Conservation (phyloP, 2,797 vertebrate genomes). For the Vespertilio murinus region DNA sequence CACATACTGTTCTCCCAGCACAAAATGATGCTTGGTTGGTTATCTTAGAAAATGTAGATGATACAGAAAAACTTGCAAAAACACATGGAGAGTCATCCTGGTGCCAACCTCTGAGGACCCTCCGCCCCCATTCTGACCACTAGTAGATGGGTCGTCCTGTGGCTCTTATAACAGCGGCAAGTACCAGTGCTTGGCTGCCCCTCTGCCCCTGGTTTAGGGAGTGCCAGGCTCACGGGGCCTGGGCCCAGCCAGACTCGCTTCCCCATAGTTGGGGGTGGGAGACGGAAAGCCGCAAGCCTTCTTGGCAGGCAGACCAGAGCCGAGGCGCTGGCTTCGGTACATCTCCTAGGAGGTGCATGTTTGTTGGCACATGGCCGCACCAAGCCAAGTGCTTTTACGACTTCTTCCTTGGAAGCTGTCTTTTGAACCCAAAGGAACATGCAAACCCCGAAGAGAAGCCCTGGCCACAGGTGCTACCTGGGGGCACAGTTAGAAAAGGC, state of each 20-base stretch:
- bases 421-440: not conserved
- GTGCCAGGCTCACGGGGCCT: not conserved
- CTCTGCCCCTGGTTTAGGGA: not conserved
- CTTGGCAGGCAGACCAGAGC: not conserved
- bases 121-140: not conserved
- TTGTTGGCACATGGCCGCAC: not conserved
- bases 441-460: not conserved
- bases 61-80: not conserved
- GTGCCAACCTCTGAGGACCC: not conserved
- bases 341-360: not conserved
- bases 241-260: too few species aligned
- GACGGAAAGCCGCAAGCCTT: not conserved
- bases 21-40: not conserved
- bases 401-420: not conserved
- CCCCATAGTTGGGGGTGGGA: not conserved
- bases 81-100: not conserved
- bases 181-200: not conserved
- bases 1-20: not conserved
- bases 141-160: fast-evolving
- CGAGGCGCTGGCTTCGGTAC: not conserved
- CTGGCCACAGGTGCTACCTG: not conserved
- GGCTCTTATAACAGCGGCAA: not conserved
- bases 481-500: not conserved
- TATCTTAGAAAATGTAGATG: not conserved
- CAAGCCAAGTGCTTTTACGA: not conserved